Evolutionary conservation across 2,113 vertebrate species (phyloP), one percentile per base, ranked within the genome.

Genomic region (Hemiprocne comata): DNA sequence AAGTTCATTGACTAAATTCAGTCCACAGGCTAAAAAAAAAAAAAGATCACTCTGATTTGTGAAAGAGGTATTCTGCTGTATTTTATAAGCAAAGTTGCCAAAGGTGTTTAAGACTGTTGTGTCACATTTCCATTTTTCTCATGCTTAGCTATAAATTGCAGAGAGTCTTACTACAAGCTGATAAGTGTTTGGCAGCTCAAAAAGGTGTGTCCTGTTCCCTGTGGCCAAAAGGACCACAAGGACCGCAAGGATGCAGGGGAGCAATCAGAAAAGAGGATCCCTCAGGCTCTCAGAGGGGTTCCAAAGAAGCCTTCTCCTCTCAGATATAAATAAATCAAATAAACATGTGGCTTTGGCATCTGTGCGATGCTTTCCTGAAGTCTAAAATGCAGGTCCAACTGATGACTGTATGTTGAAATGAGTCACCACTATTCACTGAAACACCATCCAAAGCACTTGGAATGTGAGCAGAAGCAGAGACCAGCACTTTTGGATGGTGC

Each of bases 141-240:
- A 58, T 75, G 53, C 28, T 78, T 75, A 81, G 19, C 46, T 81
- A 44, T 66, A 78, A 34, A 75, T 8, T 1, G 28, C 24, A 89
- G 50, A n/a, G 76, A 90, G 34, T 44, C 76, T 44, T 74, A 40
- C 21, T 73, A 34, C 55, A 78, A 29, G 8, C 44, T 89, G 69
- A n/a, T 44, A 87, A 89, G 17, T 17, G 17, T 75, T 54, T 87
- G 80, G 80, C 79, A 86, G n/a, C 40, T 90, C 36, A 69, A 20
- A 83, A 95, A 95, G 79, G 57, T 92, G 94, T 94, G 90, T 95
- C 80, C 53, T 6, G 2, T 62, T 92, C 40, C 33, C 36, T 15
- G 65, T 65, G n/a, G 44, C 76, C 86, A 94, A 83, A 95, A 94
- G 95, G 95, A 90, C 96, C 90, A 89, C 83, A 92, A 96, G 96